Percentiles rank a stretch among this genome's conserved stretches.
Conservation (phyloP, 2,888 invertebrate species). For the Lasius platythorax region DNA sequence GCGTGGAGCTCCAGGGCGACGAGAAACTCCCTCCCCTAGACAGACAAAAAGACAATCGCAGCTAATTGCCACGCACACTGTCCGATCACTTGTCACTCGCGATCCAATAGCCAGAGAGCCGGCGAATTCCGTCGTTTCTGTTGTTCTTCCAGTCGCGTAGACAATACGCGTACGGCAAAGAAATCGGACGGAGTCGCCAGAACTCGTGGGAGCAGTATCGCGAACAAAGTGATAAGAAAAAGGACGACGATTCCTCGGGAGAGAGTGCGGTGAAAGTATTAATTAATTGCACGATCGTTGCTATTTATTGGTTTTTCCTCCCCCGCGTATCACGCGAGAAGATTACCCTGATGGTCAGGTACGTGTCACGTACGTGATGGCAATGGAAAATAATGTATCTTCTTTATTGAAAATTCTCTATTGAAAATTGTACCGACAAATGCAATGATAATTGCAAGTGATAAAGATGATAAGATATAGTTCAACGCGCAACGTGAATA, state of each 20-base stretch:
- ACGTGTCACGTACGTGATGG: conserved; percentile 23
- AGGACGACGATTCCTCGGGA: neutral
- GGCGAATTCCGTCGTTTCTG: conserved; percentile 57
- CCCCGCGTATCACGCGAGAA: neutral
- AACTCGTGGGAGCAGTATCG: neutral
- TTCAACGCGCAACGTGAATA: neutral
- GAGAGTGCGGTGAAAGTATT: conserved; percentile 51
- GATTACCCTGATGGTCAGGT: conserved; percentile 50
- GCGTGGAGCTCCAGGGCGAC: conserved; percentile 32
- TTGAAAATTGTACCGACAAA: conserved; percentile 26
- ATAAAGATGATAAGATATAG: conserved; percentile 2
- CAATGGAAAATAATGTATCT: conserved; percentile 1
- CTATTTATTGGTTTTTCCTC: conserved; percentile 44
- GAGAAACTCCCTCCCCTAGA: conserved; percentile 37
- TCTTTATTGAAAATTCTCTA: conserved; percentile 22
- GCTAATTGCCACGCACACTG: conserved; percentile 80
- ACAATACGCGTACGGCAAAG: conserved; percentile 55
- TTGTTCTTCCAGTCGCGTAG: conserved; percentile 68
- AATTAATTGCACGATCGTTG: conserved; percentile 57
- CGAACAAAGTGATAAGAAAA: conserved; percentile 51
- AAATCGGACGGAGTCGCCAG: conserved; percentile 48
- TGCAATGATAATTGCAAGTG: neutral
- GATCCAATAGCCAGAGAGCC: conserved; percentile 74
- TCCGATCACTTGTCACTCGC: conserved; percentile 81
- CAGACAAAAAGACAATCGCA: conserved; percentile 73